Percentiles rank a stretch among this genome's conserved stretches.
Evolutionary conservation across 2,797 vertebrate genomes (phyloP).

Genomic region (Prionace glauca): DNA sequence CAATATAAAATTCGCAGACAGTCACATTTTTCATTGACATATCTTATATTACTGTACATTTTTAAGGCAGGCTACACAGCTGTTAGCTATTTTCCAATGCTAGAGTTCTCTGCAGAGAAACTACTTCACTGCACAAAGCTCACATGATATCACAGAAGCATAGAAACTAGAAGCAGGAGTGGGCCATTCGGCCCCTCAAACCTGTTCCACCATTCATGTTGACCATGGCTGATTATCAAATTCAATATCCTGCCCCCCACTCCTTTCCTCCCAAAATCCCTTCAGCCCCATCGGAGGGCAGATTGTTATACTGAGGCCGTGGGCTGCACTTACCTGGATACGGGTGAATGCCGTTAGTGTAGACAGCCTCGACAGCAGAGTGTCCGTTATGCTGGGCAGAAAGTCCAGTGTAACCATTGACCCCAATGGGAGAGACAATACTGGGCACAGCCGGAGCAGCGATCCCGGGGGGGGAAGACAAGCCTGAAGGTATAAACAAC

Average conservation of each 20-base stretch:
- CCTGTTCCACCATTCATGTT: too few relatives aligned
- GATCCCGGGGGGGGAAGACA: constrained; percentile 88
- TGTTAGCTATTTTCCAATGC: background rate
- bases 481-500: constrained; percentile 57
- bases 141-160: background rate
- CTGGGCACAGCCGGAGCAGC: constrained; percentile 81
- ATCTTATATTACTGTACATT: background rate
- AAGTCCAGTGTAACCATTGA: constrained; percentile 89
- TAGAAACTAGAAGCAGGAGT: too few relatives aligned
- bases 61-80: background rate
- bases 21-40: background rate
- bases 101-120: too few relatives aligned
- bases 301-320: background rate
- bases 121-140: background rate
- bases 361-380: constrained; percentile 84
- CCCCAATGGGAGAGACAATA: constrained; percentile 77
- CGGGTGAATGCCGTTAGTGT: constrained; percentile 86
- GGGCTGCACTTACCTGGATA: constrained; percentile 70
- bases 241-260: too few relatives aligned
- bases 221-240: too few relatives aligned
- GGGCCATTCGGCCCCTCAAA: too few relatives aligned
- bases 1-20: background rate
- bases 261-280: too few relatives aligned
- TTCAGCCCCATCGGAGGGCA: too few relatives aligned
- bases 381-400: constrained; percentile 87